A percentile compares a stretch with the other conserved stretches of the same genome.
Conservation (phyloP, 2,113 vertebrate genomes). For the Perccottus glenii region DNA sequence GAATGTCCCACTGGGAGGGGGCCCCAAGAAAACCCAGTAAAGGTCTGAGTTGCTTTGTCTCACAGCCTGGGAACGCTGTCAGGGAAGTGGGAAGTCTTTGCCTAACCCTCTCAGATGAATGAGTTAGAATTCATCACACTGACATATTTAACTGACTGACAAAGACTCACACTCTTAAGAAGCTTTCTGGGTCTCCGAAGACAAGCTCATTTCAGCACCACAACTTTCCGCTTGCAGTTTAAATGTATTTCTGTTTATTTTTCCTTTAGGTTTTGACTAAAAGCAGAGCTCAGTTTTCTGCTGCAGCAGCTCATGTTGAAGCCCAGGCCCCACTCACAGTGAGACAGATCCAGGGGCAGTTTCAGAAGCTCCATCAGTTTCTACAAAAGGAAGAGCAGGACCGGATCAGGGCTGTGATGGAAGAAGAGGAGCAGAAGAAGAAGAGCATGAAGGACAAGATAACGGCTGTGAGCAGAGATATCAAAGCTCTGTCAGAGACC, state of each 20-base stretch:
- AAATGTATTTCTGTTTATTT: not conserved
- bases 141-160: too few relatives aligned
- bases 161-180: too few relatives aligned
- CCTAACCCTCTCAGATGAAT: too few relatives aligned
- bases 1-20: too few relatives aligned
- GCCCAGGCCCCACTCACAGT: constrained; percentile 34
- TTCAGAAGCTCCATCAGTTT: constrained; percentile 45
- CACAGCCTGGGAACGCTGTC: too few relatives aligned
- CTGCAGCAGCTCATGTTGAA: constrained; percentile 19
- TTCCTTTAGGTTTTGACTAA: not conserved
- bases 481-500: constrained; percentile 19
- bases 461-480: constrained; percentile 13
- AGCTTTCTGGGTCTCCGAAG: too few relatives aligned
- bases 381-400: constrained; percentile 37
- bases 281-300: not conserved
- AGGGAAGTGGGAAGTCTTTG: too few relatives aligned
- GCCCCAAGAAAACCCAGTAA: too few relatives aligned
- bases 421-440: constrained; percentile 39
- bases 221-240: too few relatives aligned
- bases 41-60: too few relatives aligned
- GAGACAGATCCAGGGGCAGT: constrained; percentile 39
- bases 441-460: constrained; percentile 20
- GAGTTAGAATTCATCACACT: too few relatives aligned
- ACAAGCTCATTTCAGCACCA: too few relatives aligned
- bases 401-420: constrained; percentile 1